phyloP scores from a whole-genome alignment of 2,113 vertebrate species.

The Plectropomus leopardus region DNA sequence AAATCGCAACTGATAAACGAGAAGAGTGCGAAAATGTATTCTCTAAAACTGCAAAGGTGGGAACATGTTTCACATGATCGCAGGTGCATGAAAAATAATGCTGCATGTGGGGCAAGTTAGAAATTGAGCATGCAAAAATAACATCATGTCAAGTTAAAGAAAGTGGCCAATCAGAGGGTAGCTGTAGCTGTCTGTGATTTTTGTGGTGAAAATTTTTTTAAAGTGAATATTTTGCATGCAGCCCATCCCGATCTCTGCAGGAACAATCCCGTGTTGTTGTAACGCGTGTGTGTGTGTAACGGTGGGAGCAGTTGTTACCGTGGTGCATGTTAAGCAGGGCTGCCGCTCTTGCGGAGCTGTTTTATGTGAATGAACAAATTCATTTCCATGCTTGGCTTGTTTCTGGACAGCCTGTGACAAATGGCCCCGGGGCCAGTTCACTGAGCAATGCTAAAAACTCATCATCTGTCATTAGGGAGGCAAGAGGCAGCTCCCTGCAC shows the following conservation, averaged over 20 bases:
- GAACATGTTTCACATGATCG: neutral
- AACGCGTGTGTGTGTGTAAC: conserved; percentile 9
- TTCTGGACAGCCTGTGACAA: conserved; percentile 81
- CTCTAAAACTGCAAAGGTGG: conserved; percentile 83
- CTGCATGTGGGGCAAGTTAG: conserved; percentile 1
- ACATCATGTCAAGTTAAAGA: neutral
- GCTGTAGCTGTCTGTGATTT: neutral
- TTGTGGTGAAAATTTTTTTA: neutral
- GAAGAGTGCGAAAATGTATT: conserved; percentile 84
- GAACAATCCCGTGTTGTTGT: neutral
- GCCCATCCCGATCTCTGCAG: neutral
- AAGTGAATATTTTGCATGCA: neutral
- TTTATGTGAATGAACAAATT: conserved; percentile 82
- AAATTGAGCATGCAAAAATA: too few relatives aligned
- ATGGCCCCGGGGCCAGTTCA: conserved; percentile 72
- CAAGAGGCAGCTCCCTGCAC: conserved; percentile 5
- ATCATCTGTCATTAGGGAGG: conserved; percentile 75
- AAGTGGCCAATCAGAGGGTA: neutral
- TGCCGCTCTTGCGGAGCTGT: conserved; percentile 56
- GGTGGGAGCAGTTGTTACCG: conserved; percentile 42
- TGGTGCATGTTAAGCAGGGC: conserved; percentile 56
- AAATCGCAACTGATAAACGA: conserved; percentile 87
- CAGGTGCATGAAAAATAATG: neutral
- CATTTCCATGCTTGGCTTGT: conserved; percentile 80
- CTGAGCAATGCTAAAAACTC: conserved; percentile 67